Evolutionary conservation across 2,797 vertebrate genomes (phyloP).

Genomic region (Diplodus puntazzo): DNA sequence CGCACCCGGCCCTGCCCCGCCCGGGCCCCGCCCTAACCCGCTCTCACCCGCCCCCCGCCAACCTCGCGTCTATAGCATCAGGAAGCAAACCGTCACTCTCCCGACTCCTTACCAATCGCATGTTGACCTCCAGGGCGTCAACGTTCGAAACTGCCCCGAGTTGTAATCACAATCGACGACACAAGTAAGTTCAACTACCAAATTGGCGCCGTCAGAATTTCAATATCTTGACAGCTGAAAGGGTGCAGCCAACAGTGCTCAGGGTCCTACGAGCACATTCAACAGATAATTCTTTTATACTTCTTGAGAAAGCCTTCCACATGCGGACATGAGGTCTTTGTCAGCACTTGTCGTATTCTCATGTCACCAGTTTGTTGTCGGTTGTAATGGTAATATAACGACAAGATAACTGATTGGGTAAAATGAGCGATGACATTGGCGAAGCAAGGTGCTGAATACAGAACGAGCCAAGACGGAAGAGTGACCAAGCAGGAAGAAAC

Average conservation of each 20-base stretch:
- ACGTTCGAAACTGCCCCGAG: conserved; percentile 59
- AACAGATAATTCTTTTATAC: conserved; percentile 30
- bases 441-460: neutral
- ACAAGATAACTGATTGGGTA: conserved; percentile 46
- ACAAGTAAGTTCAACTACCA: conserved; percentile 24
- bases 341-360: conserved; percentile 32
- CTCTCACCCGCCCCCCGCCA: conserved; percentile 19
- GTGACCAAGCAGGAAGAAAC: neutral
- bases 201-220: conserved; percentile 17
- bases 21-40: conserved; percentile 38
- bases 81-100: conserved; percentile 68
- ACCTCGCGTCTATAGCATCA: conserved; percentile 54
- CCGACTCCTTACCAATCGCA: conserved; percentile 73
- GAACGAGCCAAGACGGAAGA: neutral
- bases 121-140: conserved; percentile 76
- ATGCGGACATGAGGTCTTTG: conserved; percentile 39
- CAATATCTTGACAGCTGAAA: neutral
- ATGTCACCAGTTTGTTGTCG: conserved; percentile 30
- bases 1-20: conserved; percentile 52
- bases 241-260: conserved; percentile 1
- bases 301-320: conserved; percentile 4
- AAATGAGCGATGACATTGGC: conserved; percentile 5
- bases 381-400: conserved; percentile 52
- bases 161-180: conserved; percentile 26
- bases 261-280: conserved; percentile 18